Evolutionary conservation across 2,797 vertebrate species (phyloP).

Genomic region (Synaphobranchus kaupii): DNA sequence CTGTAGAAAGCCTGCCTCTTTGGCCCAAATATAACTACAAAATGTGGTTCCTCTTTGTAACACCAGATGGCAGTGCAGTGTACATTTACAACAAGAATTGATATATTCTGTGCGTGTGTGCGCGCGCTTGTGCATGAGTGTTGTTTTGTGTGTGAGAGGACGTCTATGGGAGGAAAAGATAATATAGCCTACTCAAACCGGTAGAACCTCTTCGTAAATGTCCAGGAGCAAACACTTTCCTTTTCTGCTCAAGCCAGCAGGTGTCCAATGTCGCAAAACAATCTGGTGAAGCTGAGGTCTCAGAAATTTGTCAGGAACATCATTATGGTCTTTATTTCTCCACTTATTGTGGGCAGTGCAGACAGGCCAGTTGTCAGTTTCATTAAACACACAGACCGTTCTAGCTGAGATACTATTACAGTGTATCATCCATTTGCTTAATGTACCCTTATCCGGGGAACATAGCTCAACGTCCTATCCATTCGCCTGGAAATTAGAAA

Average conservation of each 20-base stretch:
- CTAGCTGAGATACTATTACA: not conserved
- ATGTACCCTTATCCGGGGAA: not conserved
- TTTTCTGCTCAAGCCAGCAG: not conserved
- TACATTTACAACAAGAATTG: constrained; percentile 9
- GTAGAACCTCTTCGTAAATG: not conserved
- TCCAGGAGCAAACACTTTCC: not conserved
- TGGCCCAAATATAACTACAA: not conserved
- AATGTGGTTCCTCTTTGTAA: not conserved
- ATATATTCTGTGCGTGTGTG: not conserved
- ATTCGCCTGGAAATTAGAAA: not conserved
- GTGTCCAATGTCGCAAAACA: not conserved
- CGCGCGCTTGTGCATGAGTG: too few species aligned
- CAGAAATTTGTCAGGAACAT: not conserved
- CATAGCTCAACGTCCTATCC: not conserved
- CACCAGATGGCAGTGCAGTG: constrained; percentile 32
- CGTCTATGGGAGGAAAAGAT: not conserved
- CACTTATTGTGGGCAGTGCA: not conserved
- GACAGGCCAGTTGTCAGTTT: constrained; percentile 14
- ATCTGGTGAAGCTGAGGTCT: not conserved
- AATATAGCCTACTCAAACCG: not conserved
- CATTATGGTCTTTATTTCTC: constrained; percentile 9
- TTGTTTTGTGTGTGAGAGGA: not conserved
- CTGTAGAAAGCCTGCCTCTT: not conserved
- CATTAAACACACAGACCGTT: constrained; percentile 11
- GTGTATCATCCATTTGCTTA: constrained; percentile 7